phyloP scores from a whole-genome alignment of 2,113 vertebrate genomes.

The Zeus faber region DNA sequence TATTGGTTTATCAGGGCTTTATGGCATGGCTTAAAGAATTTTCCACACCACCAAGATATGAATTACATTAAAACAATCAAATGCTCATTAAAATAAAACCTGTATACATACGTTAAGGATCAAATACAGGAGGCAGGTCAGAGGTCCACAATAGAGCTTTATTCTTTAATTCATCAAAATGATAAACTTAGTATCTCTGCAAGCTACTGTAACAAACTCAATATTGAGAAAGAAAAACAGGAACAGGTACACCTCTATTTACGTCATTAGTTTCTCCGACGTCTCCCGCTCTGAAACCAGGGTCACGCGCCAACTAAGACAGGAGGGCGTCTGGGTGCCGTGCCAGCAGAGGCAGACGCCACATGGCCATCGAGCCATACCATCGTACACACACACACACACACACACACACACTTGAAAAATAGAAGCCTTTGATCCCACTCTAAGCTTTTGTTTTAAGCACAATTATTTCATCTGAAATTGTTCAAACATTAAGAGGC shows the following conservation, averaged over 20 bases:
- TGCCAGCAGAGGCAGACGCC: conserved; percentile 39
- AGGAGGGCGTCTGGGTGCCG: conserved; percentile 31
- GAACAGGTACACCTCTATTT: conserved; percentile 56
- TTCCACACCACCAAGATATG: too few relatives aligned
- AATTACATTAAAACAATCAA: too few relatives aligned
- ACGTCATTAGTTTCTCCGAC: conserved; percentile 60
- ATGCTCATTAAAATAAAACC: too few relatives aligned
- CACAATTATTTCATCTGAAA: conserved; percentile 47
- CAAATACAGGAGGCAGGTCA: conserved; percentile 33
- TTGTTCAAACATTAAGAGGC: conserved; percentile 63
- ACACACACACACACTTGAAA: conserved; percentile 46
- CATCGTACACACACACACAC: too few relatives aligned
- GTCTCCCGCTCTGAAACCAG: conserved; percentile 30
- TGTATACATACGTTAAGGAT: too few relatives aligned
- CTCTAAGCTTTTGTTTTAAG: conserved; percentile 43
- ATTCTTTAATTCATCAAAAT: conserved; percentile 69
- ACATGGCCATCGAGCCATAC: conserved; percentile 32
- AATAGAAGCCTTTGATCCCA: conserved; percentile 56
- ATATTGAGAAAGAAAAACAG: conserved; percentile 31
- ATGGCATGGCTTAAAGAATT: too few relatives aligned
- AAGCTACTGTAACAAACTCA: conserved; percentile 75
- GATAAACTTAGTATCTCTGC: conserved; percentile 68
- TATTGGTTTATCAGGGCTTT: too few relatives aligned
- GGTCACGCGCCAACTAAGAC: conserved; percentile 49
- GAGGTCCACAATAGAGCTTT: conserved; percentile 71